Conservation (phyloP, 2,888 invertebrate genomes). For the Andrena chrysosceles region DNA sequence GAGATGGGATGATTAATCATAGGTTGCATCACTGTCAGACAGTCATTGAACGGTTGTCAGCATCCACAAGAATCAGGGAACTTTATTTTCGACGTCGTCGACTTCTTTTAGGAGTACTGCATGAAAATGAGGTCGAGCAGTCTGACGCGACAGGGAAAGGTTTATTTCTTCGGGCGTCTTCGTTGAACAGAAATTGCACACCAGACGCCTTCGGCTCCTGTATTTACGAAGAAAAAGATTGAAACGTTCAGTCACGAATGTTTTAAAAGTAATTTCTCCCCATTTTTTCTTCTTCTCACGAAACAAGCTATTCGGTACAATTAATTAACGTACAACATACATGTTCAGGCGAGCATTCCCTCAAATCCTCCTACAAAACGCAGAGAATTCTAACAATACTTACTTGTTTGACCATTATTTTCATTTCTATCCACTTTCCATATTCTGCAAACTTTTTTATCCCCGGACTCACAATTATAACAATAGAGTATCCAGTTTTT, state of each 20-base stretch:
- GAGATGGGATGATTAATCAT: neutral
- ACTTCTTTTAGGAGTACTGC: slow-evolving; percentile 18
- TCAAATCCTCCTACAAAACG: too few species aligned
- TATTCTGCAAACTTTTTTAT: neutral
- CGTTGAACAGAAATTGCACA: neutral
- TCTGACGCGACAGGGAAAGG: slow-evolving; percentile 4
- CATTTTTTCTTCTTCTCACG: too few species aligned
- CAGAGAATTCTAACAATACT: too few species aligned
- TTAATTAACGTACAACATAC: too few species aligned
- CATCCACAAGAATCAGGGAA: neutral
- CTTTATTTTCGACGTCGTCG: slow-evolving; percentile 10
- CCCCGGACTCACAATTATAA: neutral
- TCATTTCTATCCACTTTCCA: too few species aligned
- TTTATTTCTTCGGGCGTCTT: slow-evolving; percentile 4
- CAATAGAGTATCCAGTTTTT: neutral
- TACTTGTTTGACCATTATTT: too few species aligned
- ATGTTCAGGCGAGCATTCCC: too few species aligned
- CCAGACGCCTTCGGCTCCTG: neutral
- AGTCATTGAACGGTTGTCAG: slow-evolving; percentile 4
- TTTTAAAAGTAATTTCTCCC: too few species aligned
- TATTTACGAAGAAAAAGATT: neutral
- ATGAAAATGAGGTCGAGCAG: slow-evolving; percentile 31
- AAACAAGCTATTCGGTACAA: too few species aligned
- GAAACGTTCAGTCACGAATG: neutral
- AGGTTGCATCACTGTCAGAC: neutral